These are phyloP conservation scores for Catostylus mosaicus DNA, from an alignment of 30 jellyfish, hydroid and myxozoan genomes.

Conservation along the genomic window DNA sequence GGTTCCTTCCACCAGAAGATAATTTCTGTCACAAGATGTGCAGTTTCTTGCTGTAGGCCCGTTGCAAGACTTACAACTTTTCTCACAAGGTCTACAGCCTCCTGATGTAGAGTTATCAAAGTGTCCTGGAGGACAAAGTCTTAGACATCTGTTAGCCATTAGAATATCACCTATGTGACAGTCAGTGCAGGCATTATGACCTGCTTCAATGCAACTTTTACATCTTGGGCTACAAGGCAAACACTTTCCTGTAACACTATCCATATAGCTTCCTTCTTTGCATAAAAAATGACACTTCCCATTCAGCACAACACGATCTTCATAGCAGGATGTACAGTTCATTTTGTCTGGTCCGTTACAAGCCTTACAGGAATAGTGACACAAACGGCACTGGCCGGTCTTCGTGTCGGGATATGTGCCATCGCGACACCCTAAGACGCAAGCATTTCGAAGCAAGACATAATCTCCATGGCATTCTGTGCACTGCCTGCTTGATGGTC, in stretches of 20 bases:
- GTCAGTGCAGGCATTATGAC: conserved; percentile 64
- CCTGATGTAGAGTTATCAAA: conserved; percentile 38
- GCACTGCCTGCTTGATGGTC: conserved; percentile 76
- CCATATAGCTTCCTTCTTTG: conserved; percentile 57
- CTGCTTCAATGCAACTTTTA: conserved; percentile 86
- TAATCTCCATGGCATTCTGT: conserved; percentile 69
- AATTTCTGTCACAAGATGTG: conserved; percentile 60
- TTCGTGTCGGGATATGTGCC: conserved; percentile 56
- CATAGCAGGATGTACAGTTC: conserved; percentile 56
- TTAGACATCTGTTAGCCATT: conserved; percentile 43
- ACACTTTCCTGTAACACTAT: conserved; percentile 63
- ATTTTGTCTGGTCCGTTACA: conserved; percentile 55
- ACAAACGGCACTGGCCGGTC: conserved; percentile 61
- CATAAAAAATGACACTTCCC: conserved; percentile 55
- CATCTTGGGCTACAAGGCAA: conserved; percentile 80
- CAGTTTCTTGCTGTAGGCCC: conserved; percentile 84
- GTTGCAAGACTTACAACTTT: conserved; percentile 66
- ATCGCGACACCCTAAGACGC: conserved; percentile 54
- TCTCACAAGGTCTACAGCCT: conserved; percentile 64
- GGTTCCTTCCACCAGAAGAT: conserved; percentile 27
- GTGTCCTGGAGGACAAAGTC: conserved; percentile 29
- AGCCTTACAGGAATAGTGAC: conserved; percentile 80
- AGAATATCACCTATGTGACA: conserved; percentile 67
- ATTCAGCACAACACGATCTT: conserved; percentile 42
- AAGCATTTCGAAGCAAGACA: conserved; percentile 28